Percentiles rank a stretch among this genome's conserved stretches.
These are phyloP conservation scores for Holacanthus passer DNA, from an alignment of 2,113 vertebrate species.

Conservation along the genomic window DNA sequence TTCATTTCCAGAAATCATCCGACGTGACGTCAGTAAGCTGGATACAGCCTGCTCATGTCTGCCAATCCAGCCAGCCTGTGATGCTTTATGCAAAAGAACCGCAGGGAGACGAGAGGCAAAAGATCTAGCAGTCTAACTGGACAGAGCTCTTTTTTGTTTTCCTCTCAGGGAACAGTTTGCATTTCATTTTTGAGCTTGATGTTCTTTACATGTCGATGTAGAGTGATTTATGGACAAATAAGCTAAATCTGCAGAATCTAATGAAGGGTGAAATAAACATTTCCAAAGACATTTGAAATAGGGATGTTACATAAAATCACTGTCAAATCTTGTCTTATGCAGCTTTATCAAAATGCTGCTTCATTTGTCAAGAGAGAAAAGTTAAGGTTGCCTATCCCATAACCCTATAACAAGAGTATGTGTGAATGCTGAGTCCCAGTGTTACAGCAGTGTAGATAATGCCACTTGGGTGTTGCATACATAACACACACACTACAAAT, in stretches of 20 bases:
- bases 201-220: not conserved
- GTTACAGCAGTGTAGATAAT: not conserved
- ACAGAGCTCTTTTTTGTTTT: not conserved
- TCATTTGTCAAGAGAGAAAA: not conserved
- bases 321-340: no score
- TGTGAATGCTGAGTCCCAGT: not conserved
- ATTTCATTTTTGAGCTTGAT: not conserved
- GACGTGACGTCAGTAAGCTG: constrained; percentile 32
- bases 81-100: constrained; percentile 47
- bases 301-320: not conserved
- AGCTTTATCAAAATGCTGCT: not conserved
- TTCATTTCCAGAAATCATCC: constrained; percentile 18
- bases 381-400: not conserved
- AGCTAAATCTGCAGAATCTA: not conserved
- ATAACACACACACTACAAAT: not conserved
- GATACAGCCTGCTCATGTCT: not conserved
- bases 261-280: not conserved
- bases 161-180: constrained; percentile 5
- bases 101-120: constrained; percentile 14
- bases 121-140: constrained; percentile 31
- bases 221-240: constrained; percentile 7
- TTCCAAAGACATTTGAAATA: not conserved
- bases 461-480: no score
- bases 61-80: constrained; percentile 45
- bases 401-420: not conserved